Evolutionary conservation across 2,888 invertebrate species (phyloP).

Genomic region (Vannuccia rotundouncinata): DNA sequence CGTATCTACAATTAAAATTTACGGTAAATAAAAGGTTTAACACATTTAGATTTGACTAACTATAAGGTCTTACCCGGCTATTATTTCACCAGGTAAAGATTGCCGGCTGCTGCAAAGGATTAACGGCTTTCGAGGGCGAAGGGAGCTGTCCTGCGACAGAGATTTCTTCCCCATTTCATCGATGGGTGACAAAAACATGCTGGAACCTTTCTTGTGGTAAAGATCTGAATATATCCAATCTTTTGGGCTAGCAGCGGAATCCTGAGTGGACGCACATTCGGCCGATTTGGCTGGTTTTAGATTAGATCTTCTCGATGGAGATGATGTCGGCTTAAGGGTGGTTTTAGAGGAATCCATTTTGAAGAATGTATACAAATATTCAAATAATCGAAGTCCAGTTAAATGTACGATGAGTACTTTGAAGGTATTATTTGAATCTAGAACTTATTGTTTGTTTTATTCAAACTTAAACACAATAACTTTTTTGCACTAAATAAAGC

Average conservation of each 20-base stretch:
- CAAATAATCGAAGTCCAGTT: too few relatives aligned
- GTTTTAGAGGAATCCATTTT: neutral
- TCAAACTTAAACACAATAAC: too few relatives aligned
- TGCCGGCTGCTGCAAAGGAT: conserved; percentile 11
- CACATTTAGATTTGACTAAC: too few relatives aligned
- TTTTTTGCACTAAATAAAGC: too few relatives aligned
- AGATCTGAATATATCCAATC: conserved; percentile 9
- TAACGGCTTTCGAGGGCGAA: neutral
- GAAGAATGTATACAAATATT: too few relatives aligned
- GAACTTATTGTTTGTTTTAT: too few relatives aligned
- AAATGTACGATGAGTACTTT: too few relatives aligned
- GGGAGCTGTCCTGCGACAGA: neutral
- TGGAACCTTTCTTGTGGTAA: neutral
- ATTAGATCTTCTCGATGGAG: neutral
- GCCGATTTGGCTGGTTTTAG: neutral
- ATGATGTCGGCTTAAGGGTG: neutral
- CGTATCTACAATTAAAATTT: too few relatives aligned
- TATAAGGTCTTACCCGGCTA: neutral
- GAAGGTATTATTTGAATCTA: too few relatives aligned
- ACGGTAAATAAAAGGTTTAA: neutral
- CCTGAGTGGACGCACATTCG: neutral
- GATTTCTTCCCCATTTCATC: conserved; percentile 6
- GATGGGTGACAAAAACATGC: neutral
- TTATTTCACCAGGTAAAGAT: neutral
- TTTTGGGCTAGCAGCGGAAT: neutral